Evolutionary conservation across 2,888 invertebrate species (phyloP).

Genomic region (Lepidocyrtinus sp.): DNA sequence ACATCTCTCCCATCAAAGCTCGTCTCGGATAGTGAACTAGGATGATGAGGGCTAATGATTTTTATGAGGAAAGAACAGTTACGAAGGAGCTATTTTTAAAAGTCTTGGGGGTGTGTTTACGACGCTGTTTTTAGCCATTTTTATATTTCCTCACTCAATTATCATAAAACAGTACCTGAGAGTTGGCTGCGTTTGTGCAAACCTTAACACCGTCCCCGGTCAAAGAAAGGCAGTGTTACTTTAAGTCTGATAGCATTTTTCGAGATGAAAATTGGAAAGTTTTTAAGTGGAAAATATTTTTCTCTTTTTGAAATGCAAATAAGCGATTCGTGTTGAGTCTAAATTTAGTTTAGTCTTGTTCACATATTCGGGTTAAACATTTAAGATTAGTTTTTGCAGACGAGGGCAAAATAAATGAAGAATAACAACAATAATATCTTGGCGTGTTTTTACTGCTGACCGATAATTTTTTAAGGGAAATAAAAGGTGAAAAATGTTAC

Average conservation of each 20-base stretch:
- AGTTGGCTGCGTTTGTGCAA: neutral
- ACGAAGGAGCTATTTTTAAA: constrained; percentile 31
- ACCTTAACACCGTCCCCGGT: neutral
- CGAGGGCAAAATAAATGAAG: constrained; percentile 45
- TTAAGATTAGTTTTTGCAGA: constrained; percentile 40
- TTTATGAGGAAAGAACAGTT: constrained; percentile 44
- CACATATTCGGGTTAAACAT: too few relatives aligned
- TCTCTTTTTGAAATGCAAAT: constrained; percentile 10
- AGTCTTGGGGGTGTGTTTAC: constrained; percentile 56
- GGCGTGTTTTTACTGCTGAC: constrained; percentile 42
- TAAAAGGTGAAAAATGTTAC: constrained; percentile 35
- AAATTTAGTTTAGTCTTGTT: constrained; percentile 34
- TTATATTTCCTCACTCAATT: constrained; percentile 59
- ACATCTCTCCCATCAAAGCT: constrained; percentile 1
- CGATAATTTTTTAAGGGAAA: constrained; percentile 30
- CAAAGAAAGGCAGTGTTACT: neutral
- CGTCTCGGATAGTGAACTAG: too few relatives aligned
- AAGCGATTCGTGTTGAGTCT: neutral
- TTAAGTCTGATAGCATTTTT: neutral
- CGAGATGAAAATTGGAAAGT: constrained; percentile 45
- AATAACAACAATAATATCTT: constrained; percentile 46
- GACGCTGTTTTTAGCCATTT: constrained; percentile 57
- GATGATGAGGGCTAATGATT: constrained; percentile 1
- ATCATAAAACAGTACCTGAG: constrained; percentile 56
- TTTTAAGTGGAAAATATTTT: constrained; percentile 42